Evolutionary conservation across 2,113 vertebrate species (phyloP).

Genomic region (Scophthalmus maximus): DNA sequence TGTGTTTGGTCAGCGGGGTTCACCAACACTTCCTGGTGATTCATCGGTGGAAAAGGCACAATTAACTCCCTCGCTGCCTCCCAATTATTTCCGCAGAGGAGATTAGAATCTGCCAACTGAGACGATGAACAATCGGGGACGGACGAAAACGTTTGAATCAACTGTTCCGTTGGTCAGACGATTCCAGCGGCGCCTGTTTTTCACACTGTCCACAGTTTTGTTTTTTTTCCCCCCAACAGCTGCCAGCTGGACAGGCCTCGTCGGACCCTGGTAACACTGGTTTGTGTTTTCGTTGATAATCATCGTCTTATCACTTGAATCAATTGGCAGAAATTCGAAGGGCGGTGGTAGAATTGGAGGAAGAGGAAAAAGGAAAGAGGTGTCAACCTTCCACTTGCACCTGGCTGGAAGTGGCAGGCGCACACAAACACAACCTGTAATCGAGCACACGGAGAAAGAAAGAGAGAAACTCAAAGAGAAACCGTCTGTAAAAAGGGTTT

Average conservation of each 20-base stretch:
- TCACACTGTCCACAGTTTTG: constrained; percentile 39
- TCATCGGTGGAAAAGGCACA: constrained; percentile 71
- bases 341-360: constrained; percentile 59
- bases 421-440: too few relatives aligned
- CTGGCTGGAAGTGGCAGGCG: constrained; percentile 32
- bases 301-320: constrained; percentile 42
- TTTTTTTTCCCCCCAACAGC: constrained; percentile 57
- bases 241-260: constrained; percentile 51
- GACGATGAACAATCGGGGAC: constrained; percentile 50
- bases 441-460: too few relatives aligned
- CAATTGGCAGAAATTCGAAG: constrained; percentile 9
- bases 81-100: constrained; percentile 66
- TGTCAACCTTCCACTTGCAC: constrained; percentile 46
- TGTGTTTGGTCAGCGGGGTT: constrained; percentile 24
- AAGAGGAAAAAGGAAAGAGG: constrained; percentile 64
- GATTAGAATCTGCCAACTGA: constrained; percentile 61
- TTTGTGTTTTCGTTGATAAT: constrained; percentile 19
- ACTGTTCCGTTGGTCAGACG: constrained; percentile 56
- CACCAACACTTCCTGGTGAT: constrained; percentile 64
- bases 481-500: too few relatives aligned
- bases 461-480: too few relatives aligned
- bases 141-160: constrained; percentile 46
- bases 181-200: constrained; percentile 37
- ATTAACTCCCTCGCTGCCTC: constrained; percentile 66
- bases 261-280: constrained; percentile 1